Base-by-base conservation (phyloP, 2,888 invertebrate genomes). In the Abscondita cerata region DNA sequence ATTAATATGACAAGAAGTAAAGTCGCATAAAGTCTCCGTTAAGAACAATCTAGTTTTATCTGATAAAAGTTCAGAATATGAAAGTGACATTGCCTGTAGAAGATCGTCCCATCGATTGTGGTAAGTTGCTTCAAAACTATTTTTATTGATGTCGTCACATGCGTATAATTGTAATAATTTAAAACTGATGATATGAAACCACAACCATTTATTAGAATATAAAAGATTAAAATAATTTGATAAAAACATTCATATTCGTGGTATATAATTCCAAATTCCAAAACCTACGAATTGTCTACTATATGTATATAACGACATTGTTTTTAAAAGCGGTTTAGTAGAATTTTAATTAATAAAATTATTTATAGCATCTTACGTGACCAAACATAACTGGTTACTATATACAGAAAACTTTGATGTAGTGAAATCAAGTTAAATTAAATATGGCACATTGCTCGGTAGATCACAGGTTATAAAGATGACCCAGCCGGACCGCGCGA, bases 401-500 rank as follows among this genome's bases (percentile, higher is more conserved):
- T 63, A 63, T 59, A 63, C 59, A 63, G 63, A 59, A 55, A 59
- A 57, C 50, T 40, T 33, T 53, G 47, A 58, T 52, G 53, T 46
- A 36, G 59, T 59, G 59, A 63, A 56, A 63, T 59, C 63, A 54
- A 52, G 59, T 63, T 59, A 63, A 59, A 63, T 63, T 63, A 63
- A 63, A 63, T 63, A 59, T 59, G 55, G 63, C 52, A 47, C 63
- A 63, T 64, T 61, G 57, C 64, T 64, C 64, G 64, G 64, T 64
- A 64, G 64, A 64, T 64, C 64, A 64, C 64, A 40, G 38, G 61
- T 52, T 55, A 63, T 63, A 63, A 66, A 66, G 62, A 66, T 64
- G 63, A 66, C 61, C 68, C 64, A 59, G 59, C 64, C 61, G 64
- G 64, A 64, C 65, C 65, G 63, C 62, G 65, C 66, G 65, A 67